A percentile compares a stretch with the other conserved stretches of the same genome.
These are phyloP conservation scores for Limenitis camilla DNA, from an alignment of 2,888 invertebrate genomes.

Conservation along the genomic window DNA sequence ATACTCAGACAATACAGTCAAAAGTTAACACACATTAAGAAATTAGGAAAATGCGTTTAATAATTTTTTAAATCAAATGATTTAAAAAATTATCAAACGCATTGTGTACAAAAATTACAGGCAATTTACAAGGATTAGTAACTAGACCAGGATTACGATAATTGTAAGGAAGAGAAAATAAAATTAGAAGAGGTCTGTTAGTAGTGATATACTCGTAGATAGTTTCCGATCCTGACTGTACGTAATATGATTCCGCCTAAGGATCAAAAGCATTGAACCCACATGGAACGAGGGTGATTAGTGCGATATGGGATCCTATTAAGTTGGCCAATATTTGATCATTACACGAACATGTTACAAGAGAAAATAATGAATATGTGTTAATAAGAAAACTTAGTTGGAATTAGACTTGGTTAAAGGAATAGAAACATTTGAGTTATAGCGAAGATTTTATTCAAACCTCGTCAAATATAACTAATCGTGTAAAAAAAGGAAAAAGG, in stretches of 20 bases:
- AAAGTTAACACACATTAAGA: too few relatives aligned
- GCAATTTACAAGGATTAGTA: too few relatives aligned
- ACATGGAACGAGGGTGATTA: slow-evolving; percentile 19
- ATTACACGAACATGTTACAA: slow-evolving; percentile 4
- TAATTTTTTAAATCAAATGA: too few relatives aligned
- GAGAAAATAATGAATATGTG: slow-evolving; percentile 5
- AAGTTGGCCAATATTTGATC: slow-evolving; percentile 16
- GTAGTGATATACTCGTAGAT: not conserved
- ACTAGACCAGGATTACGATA: too few relatives aligned
- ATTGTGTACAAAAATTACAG: too few relatives aligned
- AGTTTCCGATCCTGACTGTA: slow-evolving; percentile 3
- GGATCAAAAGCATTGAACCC: slow-evolving; percentile 5
- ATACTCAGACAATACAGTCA: too few relatives aligned
- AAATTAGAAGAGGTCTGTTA: not conserved
- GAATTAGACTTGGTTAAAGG: not conserved
- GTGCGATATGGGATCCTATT: slow-evolving; percentile 14
- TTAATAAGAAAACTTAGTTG: not conserved
- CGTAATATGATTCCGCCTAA: slow-evolving; percentile 1
- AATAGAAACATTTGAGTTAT: too few relatives aligned
- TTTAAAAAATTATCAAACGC: too few relatives aligned
- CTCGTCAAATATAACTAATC: too few relatives aligned
- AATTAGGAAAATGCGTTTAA: too few relatives aligned
- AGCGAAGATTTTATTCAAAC: too few relatives aligned
- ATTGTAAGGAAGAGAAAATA: not conserved
- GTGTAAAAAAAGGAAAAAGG: too few relatives aligned